phyloP scores from a whole-genome alignment of 2,888 invertebrate genomes.

The Drosophila quinaria region DNA sequence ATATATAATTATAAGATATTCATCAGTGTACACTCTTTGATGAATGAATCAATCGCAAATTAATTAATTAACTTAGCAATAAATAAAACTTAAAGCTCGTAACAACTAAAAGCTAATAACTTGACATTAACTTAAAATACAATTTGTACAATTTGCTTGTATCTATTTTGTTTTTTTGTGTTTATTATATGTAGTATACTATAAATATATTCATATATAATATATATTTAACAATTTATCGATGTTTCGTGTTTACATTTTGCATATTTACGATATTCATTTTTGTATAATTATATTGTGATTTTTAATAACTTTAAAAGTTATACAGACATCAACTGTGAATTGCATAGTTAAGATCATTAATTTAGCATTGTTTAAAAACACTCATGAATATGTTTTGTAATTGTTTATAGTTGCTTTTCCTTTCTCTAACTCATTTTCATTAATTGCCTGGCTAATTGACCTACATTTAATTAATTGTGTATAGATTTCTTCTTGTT shows the following conservation, averaged over 20 bases:
- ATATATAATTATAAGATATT: conserved; percentile 31
- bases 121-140: conserved; percentile 60
- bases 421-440: conserved; percentile 2
- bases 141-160: conserved; percentile 75
- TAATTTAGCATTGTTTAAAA: conserved; percentile 59
- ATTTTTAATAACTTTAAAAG: conserved; percentile 71
- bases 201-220: conserved; percentile 38
- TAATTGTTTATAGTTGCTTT: conserved; percentile 15
- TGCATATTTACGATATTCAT: conserved; percentile 44
- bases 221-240: conserved; percentile 69
- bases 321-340: conserved; percentile 71
- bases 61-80: conserved; percentile 55
- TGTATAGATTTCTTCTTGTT: conserved; percentile 41
- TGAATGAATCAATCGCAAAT: conserved; percentile 37
- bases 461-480: conserved; percentile 79
- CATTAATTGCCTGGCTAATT: conserved; percentile 75
- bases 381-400: conserved; percentile 44
- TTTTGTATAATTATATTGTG: conserved; percentile 39
- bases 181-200: conserved; percentile 21
- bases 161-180: conserved; percentile 30
- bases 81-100: conserved; percentile 65
- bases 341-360: conserved; percentile 62
- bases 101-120: conserved; percentile 65
- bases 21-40: conserved; percentile 14
- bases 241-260: conserved; percentile 60